phyloP scores from a whole-genome alignment of 2,113 vertebrate species.

The Leptosomus discolor region DNA sequence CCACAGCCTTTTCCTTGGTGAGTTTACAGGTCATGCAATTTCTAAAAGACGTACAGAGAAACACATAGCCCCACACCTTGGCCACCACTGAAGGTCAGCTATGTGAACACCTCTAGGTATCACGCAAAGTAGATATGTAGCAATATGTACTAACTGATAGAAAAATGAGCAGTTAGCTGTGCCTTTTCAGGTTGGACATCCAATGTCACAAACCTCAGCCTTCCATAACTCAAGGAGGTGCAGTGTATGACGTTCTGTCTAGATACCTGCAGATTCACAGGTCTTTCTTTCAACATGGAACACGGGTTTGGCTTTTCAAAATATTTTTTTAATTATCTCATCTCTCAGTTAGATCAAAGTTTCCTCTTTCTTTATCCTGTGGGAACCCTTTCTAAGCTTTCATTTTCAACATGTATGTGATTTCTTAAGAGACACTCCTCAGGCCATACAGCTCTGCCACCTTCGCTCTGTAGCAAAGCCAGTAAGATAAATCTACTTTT shows the following conservation, averaged over 20 bases:
- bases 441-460: background rate
- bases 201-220: background rate
- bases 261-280: background rate
- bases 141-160: background rate
- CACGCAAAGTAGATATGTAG: background rate
- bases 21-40: background rate
- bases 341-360: background rate
- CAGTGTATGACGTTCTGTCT: background rate
- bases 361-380: background rate
- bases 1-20: background rate
- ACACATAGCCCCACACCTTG: too few relatives aligned
- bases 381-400: background rate
- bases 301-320: background rate
- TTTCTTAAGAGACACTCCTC: background rate
- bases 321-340: background rate
- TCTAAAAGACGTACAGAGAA: background rate
- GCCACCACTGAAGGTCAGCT: background rate
- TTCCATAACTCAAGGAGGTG: background rate
- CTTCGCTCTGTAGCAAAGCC: background rate
- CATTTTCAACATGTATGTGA: background rate
- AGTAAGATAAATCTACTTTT: background rate
- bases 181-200: background rate
- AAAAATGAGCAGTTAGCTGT: background rate
- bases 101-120: background rate
- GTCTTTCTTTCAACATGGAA: background rate